phyloP scores from a whole-genome alignment of 2,888 invertebrate species.

The Tiliacea citrago region DNA sequence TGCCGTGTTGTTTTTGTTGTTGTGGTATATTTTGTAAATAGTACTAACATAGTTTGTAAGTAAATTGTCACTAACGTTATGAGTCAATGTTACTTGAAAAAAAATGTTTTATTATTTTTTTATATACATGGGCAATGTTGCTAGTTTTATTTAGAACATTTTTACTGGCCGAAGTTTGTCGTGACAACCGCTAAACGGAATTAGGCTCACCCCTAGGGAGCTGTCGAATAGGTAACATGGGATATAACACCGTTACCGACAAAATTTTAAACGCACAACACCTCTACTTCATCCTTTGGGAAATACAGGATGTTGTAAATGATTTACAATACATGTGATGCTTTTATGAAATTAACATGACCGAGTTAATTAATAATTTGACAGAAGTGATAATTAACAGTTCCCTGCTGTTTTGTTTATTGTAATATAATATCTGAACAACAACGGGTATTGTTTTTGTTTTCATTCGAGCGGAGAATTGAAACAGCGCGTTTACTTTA shows the following conservation, averaged over 20 bases:
- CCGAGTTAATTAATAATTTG: not conserved
- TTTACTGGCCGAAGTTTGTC: not conserved
- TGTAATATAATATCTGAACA: constrained; percentile 37
- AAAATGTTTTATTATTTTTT: no score
- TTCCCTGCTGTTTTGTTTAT: constrained; percentile 15
- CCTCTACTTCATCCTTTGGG: not conserved
- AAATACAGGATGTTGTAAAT: not conserved
- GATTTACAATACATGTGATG: not conserved
- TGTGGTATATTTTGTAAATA: no score
- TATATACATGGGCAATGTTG: not conserved
- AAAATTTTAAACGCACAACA: constrained; percentile 11
- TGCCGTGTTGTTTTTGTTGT: no score
- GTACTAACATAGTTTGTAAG: no score
- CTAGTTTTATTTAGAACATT: not conserved
- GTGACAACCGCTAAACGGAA: not conserved
- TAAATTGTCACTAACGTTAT: no score
- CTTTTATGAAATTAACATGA: constrained; percentile 8
- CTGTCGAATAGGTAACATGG: constrained; percentile 13
- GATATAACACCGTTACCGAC: not conserved
- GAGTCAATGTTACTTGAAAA: no score
- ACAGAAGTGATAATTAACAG: constrained; percentile 4
- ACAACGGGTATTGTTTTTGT: constrained; percentile 44
- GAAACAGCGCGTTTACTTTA: constrained; percentile 25
- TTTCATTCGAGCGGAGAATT: constrained; percentile 23
- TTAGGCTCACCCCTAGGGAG: not conserved